Conservation (phyloP, 2,113 vertebrate species). For the Paracanthobrama guichenoti region DNA sequence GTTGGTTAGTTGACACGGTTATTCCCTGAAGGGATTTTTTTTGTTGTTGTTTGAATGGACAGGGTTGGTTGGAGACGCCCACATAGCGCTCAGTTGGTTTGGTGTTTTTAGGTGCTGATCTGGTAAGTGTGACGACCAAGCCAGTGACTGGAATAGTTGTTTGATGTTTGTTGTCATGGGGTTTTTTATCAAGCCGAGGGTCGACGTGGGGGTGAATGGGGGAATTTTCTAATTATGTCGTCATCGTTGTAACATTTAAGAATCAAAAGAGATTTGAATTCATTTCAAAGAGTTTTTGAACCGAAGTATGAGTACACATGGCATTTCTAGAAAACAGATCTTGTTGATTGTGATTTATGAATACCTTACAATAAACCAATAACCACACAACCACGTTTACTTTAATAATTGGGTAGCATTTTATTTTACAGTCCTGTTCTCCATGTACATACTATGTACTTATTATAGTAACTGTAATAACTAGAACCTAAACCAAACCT, state of each 20-base stretch:
- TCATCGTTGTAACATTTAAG: neutral
- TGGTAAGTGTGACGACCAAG: conserved; percentile 31
- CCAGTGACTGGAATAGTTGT: conserved; percentile 59
- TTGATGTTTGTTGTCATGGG: conserved; percentile 54
- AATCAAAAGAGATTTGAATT: neutral
- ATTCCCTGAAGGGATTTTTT: neutral
- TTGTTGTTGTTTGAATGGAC: conserved; percentile 25
- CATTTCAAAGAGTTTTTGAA: neutral
- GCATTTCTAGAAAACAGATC: conserved; percentile 6
- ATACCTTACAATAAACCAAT: neutral
- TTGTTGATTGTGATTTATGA: neutral
- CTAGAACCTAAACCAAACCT: too few species aligned
- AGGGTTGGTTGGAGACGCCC: neutral
- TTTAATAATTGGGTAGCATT: neutral
- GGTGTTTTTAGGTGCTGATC: conserved; percentile 36
- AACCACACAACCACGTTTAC: conserved; percentile 15
- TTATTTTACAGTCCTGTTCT: too few species aligned
- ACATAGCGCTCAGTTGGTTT: conserved; percentile 11
- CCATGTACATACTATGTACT: too few species aligned
- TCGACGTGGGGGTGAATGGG: neutral
- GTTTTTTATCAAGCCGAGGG: conserved; percentile 43
- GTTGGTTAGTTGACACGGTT: neutral
- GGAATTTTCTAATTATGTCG: conserved; percentile 30
- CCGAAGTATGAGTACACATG: neutral
- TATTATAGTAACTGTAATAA: too few species aligned